Evolutionary conservation across 2,797 vertebrate genomes (phyloP).

Genomic region (Mareca strepera): DNA sequence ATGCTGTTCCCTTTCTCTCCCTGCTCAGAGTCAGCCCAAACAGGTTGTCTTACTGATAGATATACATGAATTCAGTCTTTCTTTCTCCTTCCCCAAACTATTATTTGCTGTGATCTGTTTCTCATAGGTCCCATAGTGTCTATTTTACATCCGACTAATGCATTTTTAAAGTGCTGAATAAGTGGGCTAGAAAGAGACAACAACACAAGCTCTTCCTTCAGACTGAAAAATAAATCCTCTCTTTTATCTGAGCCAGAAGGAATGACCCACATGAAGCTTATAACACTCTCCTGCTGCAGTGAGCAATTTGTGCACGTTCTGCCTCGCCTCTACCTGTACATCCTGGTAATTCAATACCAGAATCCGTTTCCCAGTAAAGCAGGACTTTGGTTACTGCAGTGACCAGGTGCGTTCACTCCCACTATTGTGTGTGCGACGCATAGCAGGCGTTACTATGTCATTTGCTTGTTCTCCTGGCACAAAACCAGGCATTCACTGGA

Average conservation of each 20-base stretch:
- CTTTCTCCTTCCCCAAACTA: neutral
- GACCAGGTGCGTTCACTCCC: conserved; percentile 9
- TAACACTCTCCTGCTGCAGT: neutral
- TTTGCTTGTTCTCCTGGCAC: conserved; percentile 25
- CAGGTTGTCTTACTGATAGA: conserved; percentile 24
- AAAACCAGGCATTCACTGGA: neutral
- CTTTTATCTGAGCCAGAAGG: neutral
- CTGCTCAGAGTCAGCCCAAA: conserved; percentile 17
- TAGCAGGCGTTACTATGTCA: neutral
- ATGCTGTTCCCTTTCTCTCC: neutral
- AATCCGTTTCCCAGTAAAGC: conserved; percentile 48
- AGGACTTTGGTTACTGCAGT: conserved; percentile 8
- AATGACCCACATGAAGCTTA: neutral
- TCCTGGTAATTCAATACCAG: conserved; percentile 58
- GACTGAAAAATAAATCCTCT: neutral
- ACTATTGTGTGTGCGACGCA: neutral
- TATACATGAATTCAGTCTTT: neutral
- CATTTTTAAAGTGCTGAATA: neutral
- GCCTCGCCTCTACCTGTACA: neutral
- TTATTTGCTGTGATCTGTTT: neutral
- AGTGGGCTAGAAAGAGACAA: neutral
- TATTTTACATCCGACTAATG: neutral
- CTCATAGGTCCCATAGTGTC: neutral
- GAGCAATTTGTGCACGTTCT: neutral
- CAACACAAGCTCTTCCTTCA: neutral